Evolutionary conservation across 2,113 vertebrate species (phyloP).

Genomic region (Lasiurus cinereus): DNA sequence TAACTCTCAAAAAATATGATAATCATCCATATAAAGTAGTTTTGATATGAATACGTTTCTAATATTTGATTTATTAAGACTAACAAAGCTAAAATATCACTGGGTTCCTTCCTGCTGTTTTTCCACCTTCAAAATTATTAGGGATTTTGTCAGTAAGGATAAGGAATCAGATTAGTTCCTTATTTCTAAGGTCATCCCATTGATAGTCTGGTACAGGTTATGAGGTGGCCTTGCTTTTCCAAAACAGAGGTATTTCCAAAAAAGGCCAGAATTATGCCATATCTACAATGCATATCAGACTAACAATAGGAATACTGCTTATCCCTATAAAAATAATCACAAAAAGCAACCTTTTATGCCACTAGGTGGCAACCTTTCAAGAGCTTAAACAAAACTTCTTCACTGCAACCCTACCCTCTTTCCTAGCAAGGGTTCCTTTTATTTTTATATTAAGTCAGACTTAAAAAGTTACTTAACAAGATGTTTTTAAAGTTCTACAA

Average conservation of each 20-base stretch:
- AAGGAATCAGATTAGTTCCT: constrained; percentile 37
- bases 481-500: constrained; percentile 55
- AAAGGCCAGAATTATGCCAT: neutral
- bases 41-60: neutral
- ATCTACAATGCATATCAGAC: neutral
- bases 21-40: constrained; percentile 4
- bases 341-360: constrained; percentile 56
- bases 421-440: constrained; percentile 15
- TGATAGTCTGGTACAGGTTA: constrained; percentile 2
- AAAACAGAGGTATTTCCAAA: neutral
- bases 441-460: constrained; percentile 43
- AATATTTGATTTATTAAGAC: neutral
- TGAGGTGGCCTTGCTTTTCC: neutral
- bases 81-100: neutral
- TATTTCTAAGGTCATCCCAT: constrained; percentile 47
- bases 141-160: neutral
- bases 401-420: neutral
- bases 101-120: constrained; percentile 7
- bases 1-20: constrained; percentile 33
- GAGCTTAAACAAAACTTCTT: constrained; percentile 31
- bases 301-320: neutral
- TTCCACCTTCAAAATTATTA: constrained; percentile 5
- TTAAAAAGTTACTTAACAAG: constrained; percentile 54
- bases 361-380: constrained; percentile 80
- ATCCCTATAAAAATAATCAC: constrained; percentile 26